A percentile compares a stretch with the other conserved stretches of the same genome.
phyloP scores from a whole-genome alignment of 2,113 vertebrate species.

The Alosa alosa region DNA sequence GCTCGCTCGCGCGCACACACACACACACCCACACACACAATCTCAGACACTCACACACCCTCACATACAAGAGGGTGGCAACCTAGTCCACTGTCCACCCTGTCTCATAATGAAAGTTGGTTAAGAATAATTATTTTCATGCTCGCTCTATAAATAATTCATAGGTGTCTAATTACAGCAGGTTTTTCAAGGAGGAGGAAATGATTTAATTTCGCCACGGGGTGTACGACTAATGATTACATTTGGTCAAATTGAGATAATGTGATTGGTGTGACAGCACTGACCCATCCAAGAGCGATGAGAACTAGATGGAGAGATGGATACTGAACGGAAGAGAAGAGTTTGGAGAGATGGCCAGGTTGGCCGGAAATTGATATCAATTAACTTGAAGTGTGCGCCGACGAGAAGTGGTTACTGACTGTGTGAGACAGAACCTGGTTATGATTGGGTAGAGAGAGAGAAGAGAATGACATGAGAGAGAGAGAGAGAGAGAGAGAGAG shows the following conservation, averaged over 20 bases:
- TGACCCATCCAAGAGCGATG: conserved; percentile 40
- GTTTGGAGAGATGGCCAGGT: not conserved
- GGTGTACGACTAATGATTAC: conserved; percentile 50
- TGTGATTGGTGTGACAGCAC: conserved; percentile 47
- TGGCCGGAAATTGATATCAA: conserved; percentile 2
- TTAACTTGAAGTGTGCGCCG: not conserved
- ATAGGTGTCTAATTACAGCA: conserved; percentile 55
- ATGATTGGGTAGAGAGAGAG: not conserved
- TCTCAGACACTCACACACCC: not conserved
- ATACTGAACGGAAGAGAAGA: conserved; percentile 4
- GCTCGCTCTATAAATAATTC: conserved; percentile 54
- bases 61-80: not conserved
- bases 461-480: not conserved
- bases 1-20: too few relatives aligned
- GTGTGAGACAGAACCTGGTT: not conserved
- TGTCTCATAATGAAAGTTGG: conserved; percentile 44
- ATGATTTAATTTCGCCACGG: conserved; percentile 50
- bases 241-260: conserved; percentile 55
- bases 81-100: conserved; percentile 30
- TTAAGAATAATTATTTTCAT: conserved; percentile 55
- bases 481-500: not conserved
- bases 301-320: not conserved
- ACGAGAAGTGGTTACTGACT: not conserved
- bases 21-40: not conserved
- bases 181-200: conserved; percentile 38